Conservation (phyloP, 2,888 invertebrate genomes). For the Perithous albicinctus region DNA sequence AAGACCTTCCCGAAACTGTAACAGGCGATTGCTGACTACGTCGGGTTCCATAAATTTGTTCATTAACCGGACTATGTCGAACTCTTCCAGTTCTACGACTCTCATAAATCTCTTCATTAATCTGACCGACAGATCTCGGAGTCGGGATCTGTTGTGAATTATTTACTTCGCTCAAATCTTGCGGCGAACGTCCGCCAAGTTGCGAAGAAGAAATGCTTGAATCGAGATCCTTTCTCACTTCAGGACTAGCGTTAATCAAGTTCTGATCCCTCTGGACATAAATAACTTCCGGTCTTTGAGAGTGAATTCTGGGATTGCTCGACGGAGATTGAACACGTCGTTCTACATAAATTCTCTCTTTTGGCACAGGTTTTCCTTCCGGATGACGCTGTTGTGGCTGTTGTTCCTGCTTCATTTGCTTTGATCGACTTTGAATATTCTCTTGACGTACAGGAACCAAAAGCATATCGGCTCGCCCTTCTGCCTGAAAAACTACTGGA, state of each 20-base stretch:
- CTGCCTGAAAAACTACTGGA: slow-evolving; percentile 22
- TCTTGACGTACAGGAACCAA: slow-evolving; percentile 53
- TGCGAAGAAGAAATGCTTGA: slow-evolving; percentile 31
- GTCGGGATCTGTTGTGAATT: slow-evolving; percentile 33
- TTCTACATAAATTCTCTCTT: slow-evolving; percentile 46
- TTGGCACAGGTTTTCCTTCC: neutral
- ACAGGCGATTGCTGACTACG: slow-evolving; percentile 40
- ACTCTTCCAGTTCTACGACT: slow-evolving; percentile 36
- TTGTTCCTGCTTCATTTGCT: slow-evolving; percentile 29
- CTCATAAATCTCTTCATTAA: slow-evolving; percentile 55
- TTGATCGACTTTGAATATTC: slow-evolving; percentile 18
- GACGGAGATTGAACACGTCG: slow-evolving; percentile 58
- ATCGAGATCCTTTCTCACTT: slow-evolving; percentile 22
- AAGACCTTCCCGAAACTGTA: slow-evolving; percentile 17
- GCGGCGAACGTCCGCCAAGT: slow-evolving; percentile 19
- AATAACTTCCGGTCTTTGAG: slow-evolving; percentile 64
- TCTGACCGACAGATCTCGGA: slow-evolving; percentile 17
- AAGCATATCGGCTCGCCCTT: slow-evolving; percentile 48
- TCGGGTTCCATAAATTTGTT: slow-evolving; percentile 55
- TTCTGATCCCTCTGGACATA: slow-evolving; percentile 57
- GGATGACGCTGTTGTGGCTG: slow-evolving; percentile 16
- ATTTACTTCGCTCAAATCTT: slow-evolving; percentile 43
- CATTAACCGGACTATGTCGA: slow-evolving; percentile 45
- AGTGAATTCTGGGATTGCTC: slow-evolving; percentile 28
- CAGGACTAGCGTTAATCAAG: slow-evolving; percentile 17